Evolutionary conservation across 2,888 invertebrate species (phyloP), one percentile per base, ranked within the genome.

Genomic region (Mesopsocus fuscifrons): DNA sequence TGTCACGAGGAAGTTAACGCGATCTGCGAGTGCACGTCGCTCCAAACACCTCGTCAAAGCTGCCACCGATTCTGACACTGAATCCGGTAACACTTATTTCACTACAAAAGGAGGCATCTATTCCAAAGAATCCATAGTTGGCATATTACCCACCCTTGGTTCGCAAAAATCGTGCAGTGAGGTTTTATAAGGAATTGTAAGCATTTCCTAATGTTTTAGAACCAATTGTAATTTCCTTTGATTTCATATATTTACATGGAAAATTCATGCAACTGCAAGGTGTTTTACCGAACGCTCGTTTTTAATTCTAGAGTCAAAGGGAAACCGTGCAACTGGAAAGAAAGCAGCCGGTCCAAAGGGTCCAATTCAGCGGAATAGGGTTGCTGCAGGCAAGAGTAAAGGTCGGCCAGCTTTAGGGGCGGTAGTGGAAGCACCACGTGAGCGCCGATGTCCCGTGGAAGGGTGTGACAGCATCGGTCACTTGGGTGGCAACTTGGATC

Each of bases 401-500:
- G 44, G 34, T 38, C 26, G 35, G 3, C 42, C 38, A 17, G 38
- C 35, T 13, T 35, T 41, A 20, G 31, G 42, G 8, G 34, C 41
- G 3, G n/a, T 46, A 32, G 53, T 54, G 53, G 64, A 76, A 52
- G 26, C 11, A 11, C 6, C 11, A 6, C 26, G 26, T 11, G 78
- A 85, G 52, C 66, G 80, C 40, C 70, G 75, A 47, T 91, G 92
- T 59, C 89, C 89, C 0, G 69, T 92, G 8, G 77, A 85, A 42
- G 81, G 68, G 4, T 94, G 82, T 43, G 84, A 91, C 57, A 91
- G 91, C 2, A 66, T 69, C 2, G 92, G 91, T 40, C 89, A 91
- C 64, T 64, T 91, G 4, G 80, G 84, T 47, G 91, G 91, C 9
- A 72, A 74, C 54, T 68, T 75, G 47, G 72, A 77, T 3, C 71